A percentile compares a stretch with the other conserved stretches of the same genome.
Conservation (phyloP, 2,113 vertebrate species). For the Urocolius indicus region DNA sequence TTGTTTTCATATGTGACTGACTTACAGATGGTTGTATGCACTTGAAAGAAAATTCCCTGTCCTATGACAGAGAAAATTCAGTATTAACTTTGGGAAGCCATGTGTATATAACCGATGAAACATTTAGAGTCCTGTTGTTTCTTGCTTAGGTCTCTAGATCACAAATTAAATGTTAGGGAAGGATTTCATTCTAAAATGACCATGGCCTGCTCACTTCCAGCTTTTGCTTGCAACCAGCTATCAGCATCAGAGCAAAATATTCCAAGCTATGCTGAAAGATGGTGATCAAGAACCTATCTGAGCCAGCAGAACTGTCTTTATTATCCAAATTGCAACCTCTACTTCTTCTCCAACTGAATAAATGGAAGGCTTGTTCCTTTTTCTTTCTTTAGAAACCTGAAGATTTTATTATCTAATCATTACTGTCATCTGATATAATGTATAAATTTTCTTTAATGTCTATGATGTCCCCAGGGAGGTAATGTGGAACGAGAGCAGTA, state of each 20-base stretch:
- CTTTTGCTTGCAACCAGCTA: background rate
- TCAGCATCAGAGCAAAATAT: background rate
- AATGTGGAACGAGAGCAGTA: background rate
- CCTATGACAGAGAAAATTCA: background rate
- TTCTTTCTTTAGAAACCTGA: background rate
- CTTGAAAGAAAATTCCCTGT: background rate
- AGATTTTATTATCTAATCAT: background rate
- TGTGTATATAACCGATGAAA: conserved; percentile 7
- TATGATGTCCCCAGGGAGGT: background rate
- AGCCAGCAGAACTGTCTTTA: background rate
- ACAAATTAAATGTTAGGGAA: conserved; percentile 17
- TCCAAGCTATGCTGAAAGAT: background rate
- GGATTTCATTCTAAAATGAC: conserved; percentile 6
- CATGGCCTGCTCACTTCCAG: background rate
- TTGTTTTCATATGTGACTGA: conserved; percentile 63
- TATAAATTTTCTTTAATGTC: background rate
- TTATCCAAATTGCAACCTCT: background rate
- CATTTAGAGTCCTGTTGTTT: background rate
- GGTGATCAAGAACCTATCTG: background rate
- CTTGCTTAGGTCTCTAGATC: background rate
- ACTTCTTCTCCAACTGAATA: background rate
- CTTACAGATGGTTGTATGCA: background rate
- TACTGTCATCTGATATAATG: background rate
- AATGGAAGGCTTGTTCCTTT: background rate
- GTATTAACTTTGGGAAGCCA: background rate